Percentiles rank a stretch among this genome's conserved stretches.
phyloP scores from a whole-genome alignment of 2,797 vertebrate genomes.

The Amblyraja radiata region DNA sequence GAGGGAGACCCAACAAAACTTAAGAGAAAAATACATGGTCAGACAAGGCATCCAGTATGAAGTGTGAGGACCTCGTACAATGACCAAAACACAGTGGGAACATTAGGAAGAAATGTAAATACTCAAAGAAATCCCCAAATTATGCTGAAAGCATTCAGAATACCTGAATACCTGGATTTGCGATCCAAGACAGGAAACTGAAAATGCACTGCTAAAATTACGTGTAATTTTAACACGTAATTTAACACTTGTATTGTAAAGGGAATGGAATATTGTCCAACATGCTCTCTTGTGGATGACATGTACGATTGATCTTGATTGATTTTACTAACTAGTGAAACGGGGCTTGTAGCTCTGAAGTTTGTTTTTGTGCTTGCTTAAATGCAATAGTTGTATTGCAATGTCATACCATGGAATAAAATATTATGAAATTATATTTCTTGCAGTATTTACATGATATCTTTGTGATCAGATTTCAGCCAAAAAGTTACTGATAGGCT shows the following conservation, averaged over 20 bases:
- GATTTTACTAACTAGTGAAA: neutral
- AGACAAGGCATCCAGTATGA: neutral
- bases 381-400: neutral
- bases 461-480: no score
- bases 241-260: neutral
- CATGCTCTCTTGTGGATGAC: neutral
- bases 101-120: neutral
- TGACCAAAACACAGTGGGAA: neutral
- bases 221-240: no score
- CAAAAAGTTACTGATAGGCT: no score
- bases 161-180: neutral
- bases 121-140: neutral
- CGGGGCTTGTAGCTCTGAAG: neutral
- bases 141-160: neutral
- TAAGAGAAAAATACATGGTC: neutral
- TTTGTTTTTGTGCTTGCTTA: no score
- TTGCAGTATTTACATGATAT: no score
- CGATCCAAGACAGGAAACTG: neutral
- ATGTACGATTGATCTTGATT: no score
- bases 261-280: neutral
- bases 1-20: neutral
- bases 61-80: no score
- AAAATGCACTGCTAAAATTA: neutral
- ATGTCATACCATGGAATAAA: neutral
- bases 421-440: neutral